A percentile compares a stretch with the other conserved stretches of the same genome.
Evolutionary conservation across 2,888 invertebrate genomes (phyloP).

Genomic region (Papilio elwesi): DNA sequence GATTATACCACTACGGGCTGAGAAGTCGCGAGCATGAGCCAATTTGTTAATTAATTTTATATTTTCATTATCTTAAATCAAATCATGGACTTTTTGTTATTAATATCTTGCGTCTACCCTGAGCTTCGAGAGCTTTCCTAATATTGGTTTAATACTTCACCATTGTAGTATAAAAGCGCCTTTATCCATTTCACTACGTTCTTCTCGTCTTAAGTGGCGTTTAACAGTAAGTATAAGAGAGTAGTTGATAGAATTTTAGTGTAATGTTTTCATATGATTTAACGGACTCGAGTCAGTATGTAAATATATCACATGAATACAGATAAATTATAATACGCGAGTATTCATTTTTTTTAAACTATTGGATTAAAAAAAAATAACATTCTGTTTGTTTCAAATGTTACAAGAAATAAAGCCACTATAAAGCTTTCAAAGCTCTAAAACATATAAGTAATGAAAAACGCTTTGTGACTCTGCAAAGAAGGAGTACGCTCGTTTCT

Average conservation of each 20-base stretch:
- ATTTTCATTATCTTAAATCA: background rate
- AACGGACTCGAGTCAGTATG: background rate
- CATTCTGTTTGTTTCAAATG: too few species aligned
- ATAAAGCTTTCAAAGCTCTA: too few species aligned
- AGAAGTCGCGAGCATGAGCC: too few species aligned
- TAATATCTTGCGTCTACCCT: constrained; percentile 20
- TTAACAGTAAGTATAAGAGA: constrained; percentile 26
- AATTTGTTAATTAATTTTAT: too few species aligned
- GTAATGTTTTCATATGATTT: background rate
- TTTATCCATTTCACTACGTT: constrained; percentile 38
- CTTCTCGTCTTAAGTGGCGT: constrained; percentile 35
- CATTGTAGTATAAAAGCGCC: constrained; percentile 35
- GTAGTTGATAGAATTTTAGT: constrained; percentile 6
- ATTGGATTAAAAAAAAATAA: too few species aligned
- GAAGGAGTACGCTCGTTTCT: too few species aligned
- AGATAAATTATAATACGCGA: too few species aligned
- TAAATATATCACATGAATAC: background rate
- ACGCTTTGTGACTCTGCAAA: too few species aligned
- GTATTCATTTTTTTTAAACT: too few species aligned
- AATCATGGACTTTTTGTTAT: constrained; percentile 4
- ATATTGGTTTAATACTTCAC: constrained; percentile 37
- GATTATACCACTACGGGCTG: too few species aligned
- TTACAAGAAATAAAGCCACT: too few species aligned
- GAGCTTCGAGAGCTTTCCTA: constrained; percentile 31
- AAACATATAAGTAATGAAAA: too few species aligned